A percentile compares a stretch with the other conserved stretches of the same genome.
These are phyloP conservation scores for Solenodon paradoxus DNA, from an alignment of 2,113 vertebrate species.

Conservation along the genomic window DNA sequence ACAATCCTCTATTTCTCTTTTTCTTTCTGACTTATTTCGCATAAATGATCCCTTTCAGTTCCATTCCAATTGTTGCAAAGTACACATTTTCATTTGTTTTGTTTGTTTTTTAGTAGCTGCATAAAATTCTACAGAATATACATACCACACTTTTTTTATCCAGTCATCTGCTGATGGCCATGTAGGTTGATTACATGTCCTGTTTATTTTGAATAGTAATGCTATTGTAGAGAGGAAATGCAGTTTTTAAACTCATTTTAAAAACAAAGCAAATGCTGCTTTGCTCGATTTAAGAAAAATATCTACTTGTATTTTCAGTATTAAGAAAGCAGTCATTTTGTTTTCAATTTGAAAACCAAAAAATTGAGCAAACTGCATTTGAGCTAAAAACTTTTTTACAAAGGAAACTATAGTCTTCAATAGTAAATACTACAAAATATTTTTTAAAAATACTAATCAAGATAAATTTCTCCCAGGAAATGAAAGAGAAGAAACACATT, in stretches of 20 bases:
- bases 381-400: not conserved
- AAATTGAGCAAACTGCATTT: not conserved
- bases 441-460: not conserved
- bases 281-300: not conserved
- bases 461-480: not conserved
- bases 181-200: too few relatives aligned
- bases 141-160: too few relatives aligned
- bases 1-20: too few relatives aligned
- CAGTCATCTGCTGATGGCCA: too few relatives aligned
- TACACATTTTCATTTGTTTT: too few relatives aligned
- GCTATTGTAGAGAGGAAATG: too few relatives aligned
- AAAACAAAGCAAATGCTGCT: not conserved
- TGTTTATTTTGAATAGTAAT: too few relatives aligned
- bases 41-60: too few relatives aligned
- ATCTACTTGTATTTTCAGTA: not conserved
- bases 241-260: not conserved
- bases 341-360: slow-evolving; percentile 35
- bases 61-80: too few relatives aligned
- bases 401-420: not conserved
- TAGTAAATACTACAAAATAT: not conserved
- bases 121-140: too few relatives aligned
- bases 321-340: not conserved
- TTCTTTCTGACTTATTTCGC: too few relatives aligned
- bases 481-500: not conserved
- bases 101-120: too few relatives aligned